Evolutionary conservation across 1,140 invertebrate genomes (phyloP), one percentile per base, ranked within the genome.

Genomic region (Eumaeus atala): DNA sequence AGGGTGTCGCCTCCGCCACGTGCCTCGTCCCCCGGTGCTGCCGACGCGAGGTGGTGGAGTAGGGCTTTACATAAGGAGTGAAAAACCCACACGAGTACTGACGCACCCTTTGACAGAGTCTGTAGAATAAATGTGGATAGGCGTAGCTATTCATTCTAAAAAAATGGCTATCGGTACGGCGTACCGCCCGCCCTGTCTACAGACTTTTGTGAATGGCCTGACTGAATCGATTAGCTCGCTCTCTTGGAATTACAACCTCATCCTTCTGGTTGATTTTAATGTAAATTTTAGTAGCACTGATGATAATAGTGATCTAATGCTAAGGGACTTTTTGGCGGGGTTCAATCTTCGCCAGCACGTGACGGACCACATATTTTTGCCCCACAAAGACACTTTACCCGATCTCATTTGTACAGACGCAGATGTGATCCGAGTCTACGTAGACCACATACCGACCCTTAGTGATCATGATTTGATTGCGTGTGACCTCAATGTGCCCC

Each of bases 51-150:
- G 28, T 3, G 48, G 48, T 9, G 48, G 48, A 10, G 48, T 50
- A 7, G 48, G 48, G n/a, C n/a, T n/a, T n/a, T 50, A 50, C 8
- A 35, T 50, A n/a, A 50, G 5, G 9, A 21, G 48, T 12, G 28
- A 16, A 14, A 50, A 34, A 14, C 9, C 10, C 5, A 14, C 28
- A 16, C 21, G 16, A 3, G 9, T 35, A 34, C 16, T 34, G 10
- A 50, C 9, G n/a, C 48, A 50, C 8, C 48, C 48, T 3, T 21
- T 18, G 7, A 17, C 44, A 17, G 10, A 17, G 8, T 11, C 6
- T 9, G 44, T 48, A 1, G 44, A 48, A 16, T 16, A 48, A 8
- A 18, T 48, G 16, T 48, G 44, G 17, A 48, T 48, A 48, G 21
- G 44, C 17, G 11, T 21, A 1, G 18, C 17, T 1, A 3, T 17